A percentile compares a stretch with the other conserved stretches of the same genome.
Conservation (phyloP, 2,888 invertebrate species). For the Melieria crassipennis region DNA sequence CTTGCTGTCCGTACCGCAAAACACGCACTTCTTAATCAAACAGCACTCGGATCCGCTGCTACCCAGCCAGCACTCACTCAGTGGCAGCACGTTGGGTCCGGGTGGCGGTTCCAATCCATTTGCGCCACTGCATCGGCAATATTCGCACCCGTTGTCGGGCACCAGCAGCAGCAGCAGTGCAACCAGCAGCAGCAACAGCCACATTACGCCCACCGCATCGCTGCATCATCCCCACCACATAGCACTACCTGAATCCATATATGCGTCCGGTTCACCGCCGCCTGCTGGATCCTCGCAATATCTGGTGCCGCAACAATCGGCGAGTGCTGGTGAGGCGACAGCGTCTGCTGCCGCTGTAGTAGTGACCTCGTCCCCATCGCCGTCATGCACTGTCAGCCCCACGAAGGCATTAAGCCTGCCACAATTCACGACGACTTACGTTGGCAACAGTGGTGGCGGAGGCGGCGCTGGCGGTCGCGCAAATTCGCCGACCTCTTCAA, state of each 20-base stretch:
- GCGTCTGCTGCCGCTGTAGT: background rate
- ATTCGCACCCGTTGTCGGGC: constrained; percentile 67
- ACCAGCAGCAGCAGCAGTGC: constrained; percentile 42
- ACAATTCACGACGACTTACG: constrained; percentile 57
- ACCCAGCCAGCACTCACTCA: constrained; percentile 69
- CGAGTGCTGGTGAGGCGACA: constrained; percentile 14
- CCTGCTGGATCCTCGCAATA: constrained; percentile 61
- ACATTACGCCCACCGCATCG: constrained; percentile 44
- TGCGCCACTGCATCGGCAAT: constrained; percentile 67
- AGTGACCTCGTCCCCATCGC: constrained; percentile 12
- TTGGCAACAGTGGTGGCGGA: constrained; percentile 46
- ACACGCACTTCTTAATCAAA: constrained; percentile 70
- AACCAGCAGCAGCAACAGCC: constrained; percentile 40
- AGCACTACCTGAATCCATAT: constrained; percentile 62
- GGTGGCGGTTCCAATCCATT: constrained; percentile 51
- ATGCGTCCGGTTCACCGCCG: constrained; percentile 59
- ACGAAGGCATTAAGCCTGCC: constrained; percentile 47
- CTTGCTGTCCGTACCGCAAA: constrained; percentile 70
- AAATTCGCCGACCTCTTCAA: constrained; percentile 48
- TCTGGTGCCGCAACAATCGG: constrained; percentile 51
- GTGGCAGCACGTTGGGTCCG: constrained; percentile 52
- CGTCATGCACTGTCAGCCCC: constrained; percentile 38
- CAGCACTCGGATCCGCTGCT: constrained; percentile 75
- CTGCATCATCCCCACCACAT: constrained; percentile 63
- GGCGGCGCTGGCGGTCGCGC: constrained; percentile 32